These are phyloP conservation scores for Gerris buenoi DNA, from an alignment of 1,140 invertebrate genomes.

Conservation along the genomic window DNA sequence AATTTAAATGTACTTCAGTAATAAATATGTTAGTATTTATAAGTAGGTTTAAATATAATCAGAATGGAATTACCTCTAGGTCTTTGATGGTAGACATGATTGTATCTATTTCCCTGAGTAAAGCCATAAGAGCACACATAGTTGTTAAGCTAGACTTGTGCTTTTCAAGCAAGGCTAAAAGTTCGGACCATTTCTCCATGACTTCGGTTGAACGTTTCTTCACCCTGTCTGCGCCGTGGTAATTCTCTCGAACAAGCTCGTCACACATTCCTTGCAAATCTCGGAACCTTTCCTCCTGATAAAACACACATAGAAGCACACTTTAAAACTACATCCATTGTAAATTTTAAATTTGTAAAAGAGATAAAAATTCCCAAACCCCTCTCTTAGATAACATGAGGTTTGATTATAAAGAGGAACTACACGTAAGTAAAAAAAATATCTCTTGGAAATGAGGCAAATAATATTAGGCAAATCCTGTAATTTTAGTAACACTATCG, in stretches of 20 bases:
- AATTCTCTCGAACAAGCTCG: conserved; percentile 80
- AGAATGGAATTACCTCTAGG: conserved; percentile 47
- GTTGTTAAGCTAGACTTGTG: conserved; percentile 67
- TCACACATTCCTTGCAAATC: conserved; percentile 81
- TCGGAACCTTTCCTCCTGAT: conserved; percentile 80
- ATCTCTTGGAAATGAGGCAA: too few relatives aligned
- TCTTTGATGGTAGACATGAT: conserved; percentile 66
- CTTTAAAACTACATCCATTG: too few relatives aligned
- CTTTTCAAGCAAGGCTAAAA: conserved; percentile 69
- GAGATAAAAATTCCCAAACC: too few relatives aligned
- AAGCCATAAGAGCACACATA: conserved; percentile 61
- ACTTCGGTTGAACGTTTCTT: conserved; percentile 71
- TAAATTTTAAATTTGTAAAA: too few relatives aligned
- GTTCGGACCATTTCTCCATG: conserved; percentile 68
- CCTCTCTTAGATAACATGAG: too few relatives aligned
- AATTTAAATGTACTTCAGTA: too few relatives aligned
- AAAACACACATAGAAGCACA: conserved; percentile 5
- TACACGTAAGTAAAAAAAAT: too few relatives aligned
- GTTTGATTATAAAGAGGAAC: too few relatives aligned
- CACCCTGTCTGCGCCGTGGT: conserved; percentile 75
- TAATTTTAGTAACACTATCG: too few relatives aligned
- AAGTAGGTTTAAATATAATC: too few relatives aligned
- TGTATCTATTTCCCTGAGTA: conserved; percentile 84
- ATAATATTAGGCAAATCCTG: too few relatives aligned
- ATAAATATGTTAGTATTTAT: too few relatives aligned